phyloP scores from a whole-genome alignment of 2,113 vertebrate genomes.

The Myanophis thanlyinensis region DNA sequence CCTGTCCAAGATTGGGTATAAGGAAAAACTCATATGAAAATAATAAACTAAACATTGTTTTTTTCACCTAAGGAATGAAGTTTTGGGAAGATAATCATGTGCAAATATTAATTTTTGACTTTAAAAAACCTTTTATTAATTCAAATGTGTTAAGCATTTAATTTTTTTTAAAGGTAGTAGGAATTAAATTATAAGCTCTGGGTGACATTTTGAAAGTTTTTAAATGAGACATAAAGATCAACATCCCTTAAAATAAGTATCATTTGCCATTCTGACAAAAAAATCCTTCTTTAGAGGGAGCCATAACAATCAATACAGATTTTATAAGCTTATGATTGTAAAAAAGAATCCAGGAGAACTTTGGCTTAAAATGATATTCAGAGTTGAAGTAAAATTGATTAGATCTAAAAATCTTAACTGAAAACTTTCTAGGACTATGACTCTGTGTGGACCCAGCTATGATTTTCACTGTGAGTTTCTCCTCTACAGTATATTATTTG shows the following conservation, averaged over 20 bases:
- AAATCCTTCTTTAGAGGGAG: not conserved
- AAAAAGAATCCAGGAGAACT: not conserved
- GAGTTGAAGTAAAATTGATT: not conserved
- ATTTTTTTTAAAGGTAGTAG: not conserved
- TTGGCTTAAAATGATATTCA: not conserved
- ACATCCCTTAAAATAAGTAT: not conserved
- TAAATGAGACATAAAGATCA: not conserved
- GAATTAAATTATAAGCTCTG: not conserved
- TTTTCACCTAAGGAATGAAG: not conserved
- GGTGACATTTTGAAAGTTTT: not conserved
- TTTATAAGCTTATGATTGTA: not conserved
- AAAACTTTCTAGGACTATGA: not conserved
- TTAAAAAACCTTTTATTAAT: not conserved
- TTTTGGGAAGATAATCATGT: not conserved
- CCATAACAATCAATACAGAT: not conserved
- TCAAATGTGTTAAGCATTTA: not conserved
- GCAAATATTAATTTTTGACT: not conserved
- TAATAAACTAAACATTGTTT: not conserved
- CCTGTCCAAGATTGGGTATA: not conserved
- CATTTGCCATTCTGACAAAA: not conserved
- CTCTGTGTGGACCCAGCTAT: no score
- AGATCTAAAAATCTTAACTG: not conserved
- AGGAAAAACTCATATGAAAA: not conserved
- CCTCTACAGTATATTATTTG: not conserved
- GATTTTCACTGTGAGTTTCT: not conserved